These are phyloP conservation scores for Rotaria sp. DNA, from an alignment of 2,888 invertebrate genomes.

Conservation along the genomic window DNA sequence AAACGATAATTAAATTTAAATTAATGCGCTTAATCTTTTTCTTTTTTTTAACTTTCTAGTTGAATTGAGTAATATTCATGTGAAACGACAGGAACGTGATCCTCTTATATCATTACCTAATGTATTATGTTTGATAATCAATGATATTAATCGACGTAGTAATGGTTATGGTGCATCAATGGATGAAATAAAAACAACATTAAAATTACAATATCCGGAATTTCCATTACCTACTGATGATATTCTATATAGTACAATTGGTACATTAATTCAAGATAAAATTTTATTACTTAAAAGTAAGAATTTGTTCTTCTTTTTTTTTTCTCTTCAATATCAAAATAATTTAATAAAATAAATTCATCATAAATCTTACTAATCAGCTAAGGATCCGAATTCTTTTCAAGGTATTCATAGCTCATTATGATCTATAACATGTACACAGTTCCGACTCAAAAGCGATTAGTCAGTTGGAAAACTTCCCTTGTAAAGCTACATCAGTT, in stretches of 20 bases:
- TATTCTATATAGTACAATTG: constrained; percentile 6
- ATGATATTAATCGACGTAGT: background rate
- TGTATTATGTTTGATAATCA: constrained; percentile 21
- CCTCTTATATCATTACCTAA: constrained; percentile 10
- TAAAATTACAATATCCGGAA: constrained; percentile 13
- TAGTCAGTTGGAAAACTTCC: no score
- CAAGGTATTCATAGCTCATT: no score
- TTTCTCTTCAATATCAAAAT: background rate
- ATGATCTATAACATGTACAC: no score
- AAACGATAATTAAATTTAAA: background rate
- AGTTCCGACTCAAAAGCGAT: no score
- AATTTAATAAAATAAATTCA: no score
- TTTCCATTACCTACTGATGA: constrained; percentile 17
- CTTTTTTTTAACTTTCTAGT: background rate
- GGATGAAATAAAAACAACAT: constrained; percentile 24
- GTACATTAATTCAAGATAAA: constrained; percentile 19
- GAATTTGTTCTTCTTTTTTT: background rate
- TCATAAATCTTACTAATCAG: no score
- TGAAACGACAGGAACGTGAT: background rate
- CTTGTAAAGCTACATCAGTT: no score
- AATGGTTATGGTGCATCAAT: background rate
- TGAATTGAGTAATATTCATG: constrained; percentile 26
- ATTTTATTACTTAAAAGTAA: constrained; percentile 2
- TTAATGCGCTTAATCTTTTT: background rate
- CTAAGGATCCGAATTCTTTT: no score